A percentile compares a stretch with the other conserved stretches of the same genome.
phyloP scores from a whole-genome alignment of 2,797 vertebrate species.

The Typhlichthys eigenmanni region DNA sequence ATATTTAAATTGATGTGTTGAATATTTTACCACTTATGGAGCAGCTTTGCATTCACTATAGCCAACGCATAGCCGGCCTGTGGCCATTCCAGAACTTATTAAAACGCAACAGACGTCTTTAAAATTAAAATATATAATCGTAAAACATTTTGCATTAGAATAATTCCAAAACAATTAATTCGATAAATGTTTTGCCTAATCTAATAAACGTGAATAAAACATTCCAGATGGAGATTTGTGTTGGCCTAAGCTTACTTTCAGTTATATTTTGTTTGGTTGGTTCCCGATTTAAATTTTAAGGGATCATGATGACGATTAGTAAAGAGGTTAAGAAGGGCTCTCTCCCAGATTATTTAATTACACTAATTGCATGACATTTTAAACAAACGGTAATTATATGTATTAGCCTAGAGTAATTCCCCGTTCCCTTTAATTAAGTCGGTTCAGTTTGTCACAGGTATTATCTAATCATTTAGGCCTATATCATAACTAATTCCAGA shows the following conservation, averaged over 20 bases:
- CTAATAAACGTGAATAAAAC: conserved; percentile 60
- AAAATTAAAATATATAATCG: no score
- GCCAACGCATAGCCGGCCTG: no score
- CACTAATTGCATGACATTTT: conserved; percentile 57
- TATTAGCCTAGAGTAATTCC: no score
- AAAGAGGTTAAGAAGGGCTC: conserved; percentile 35
- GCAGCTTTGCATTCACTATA: neutral
- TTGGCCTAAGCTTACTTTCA: conserved; percentile 35
- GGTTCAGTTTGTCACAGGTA: conserved; percentile 38
- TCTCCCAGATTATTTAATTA: conserved; percentile 67
- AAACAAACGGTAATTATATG: conserved; percentile 1
- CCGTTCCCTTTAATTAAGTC: conserved; percentile 26
- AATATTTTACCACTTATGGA: conserved; percentile 38
- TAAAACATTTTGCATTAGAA: conserved; percentile 15
- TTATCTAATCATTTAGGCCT: conserved; percentile 9
- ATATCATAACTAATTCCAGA: neutral
- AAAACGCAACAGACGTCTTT: no score
- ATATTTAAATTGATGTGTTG: conserved; percentile 42
- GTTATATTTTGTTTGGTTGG: conserved; percentile 15
- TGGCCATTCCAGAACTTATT: no score
- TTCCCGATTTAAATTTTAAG: conserved; percentile 14
- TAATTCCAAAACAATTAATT: conserved; percentile 67
- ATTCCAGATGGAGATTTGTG: conserved; percentile 68
- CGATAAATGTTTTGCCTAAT: conserved; percentile 64
- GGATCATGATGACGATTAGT: conserved; percentile 42